Conservation (phyloP, 2,797 vertebrate genomes). For the Falco rusticolus region DNA sequence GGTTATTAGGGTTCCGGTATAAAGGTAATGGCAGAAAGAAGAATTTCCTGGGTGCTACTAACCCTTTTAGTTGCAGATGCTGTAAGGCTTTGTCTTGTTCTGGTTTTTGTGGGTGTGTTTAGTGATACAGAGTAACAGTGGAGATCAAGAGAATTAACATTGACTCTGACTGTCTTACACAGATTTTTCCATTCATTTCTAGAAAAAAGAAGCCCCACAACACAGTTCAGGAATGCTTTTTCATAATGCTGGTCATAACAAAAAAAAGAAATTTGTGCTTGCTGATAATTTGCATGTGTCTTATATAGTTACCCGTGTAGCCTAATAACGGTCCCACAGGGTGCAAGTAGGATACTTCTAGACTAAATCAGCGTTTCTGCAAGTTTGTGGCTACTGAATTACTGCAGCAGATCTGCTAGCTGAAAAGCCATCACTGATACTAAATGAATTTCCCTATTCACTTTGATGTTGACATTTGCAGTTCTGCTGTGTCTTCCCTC, state of each 20-base stretch:
- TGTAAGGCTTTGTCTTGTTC: not conserved
- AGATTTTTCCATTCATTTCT: not conserved
- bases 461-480: not conserved
- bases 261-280: not conserved
- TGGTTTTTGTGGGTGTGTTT: not conserved
- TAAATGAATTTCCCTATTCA: not conserved
- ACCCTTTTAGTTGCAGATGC: constrained; percentile 18
- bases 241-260: not conserved
- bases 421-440: not conserved
- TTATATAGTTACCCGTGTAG: not conserved
- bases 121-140: not conserved
- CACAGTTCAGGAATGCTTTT: not conserved
- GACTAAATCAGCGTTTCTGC: not conserved
- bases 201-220: not conserved
- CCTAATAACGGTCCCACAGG: not conserved
- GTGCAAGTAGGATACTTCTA: not conserved
- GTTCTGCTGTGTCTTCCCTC: not conserved
- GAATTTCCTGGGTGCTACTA: not conserved
- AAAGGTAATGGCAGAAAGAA: constrained; percentile 29
- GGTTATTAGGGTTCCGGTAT: not conserved
- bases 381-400: not conserved
- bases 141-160: not conserved
- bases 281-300: not conserved
- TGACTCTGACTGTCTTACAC: not conserved
- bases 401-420: not conserved